Conservation (phyloP, 2,113 vertebrate genomes). For the Daphoenositta chrysoptera region DNA sequence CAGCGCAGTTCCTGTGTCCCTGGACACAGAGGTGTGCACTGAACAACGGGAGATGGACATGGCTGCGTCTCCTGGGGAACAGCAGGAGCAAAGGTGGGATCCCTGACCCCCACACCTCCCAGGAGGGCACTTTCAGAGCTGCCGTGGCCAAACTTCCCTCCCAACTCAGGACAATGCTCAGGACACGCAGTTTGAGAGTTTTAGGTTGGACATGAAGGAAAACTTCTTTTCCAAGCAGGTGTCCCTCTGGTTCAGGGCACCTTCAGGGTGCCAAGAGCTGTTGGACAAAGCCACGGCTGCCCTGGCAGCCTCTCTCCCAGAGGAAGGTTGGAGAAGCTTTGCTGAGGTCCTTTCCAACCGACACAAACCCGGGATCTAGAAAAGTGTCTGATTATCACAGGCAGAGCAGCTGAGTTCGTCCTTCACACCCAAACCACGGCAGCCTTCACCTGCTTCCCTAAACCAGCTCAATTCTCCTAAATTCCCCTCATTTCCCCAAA, state of each 20-base stretch:
- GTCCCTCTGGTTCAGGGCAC: background rate
- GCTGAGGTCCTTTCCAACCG: background rate
- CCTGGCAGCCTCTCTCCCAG: background rate
- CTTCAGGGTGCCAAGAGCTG: background rate
- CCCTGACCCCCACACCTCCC: background rate
- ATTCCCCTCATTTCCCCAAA: background rate
- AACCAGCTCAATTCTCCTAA: background rate
- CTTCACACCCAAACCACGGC: background rate
- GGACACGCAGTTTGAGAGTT: background rate
- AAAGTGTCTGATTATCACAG: too few species aligned
- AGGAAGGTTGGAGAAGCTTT: background rate
- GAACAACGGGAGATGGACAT: rapidly evolving
- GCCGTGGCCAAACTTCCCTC: too few species aligned
- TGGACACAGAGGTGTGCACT: background rate
- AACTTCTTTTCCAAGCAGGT: background rate
- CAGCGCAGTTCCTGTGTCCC: background rate
- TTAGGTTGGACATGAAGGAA: background rate
- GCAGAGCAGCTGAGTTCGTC: background rate
- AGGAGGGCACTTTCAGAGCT: background rate
- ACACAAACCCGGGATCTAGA: background rate
- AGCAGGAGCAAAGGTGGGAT: background rate
- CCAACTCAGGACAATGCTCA: rapidly evolving
- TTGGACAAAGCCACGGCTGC: background rate
- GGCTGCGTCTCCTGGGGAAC: rapidly evolving
- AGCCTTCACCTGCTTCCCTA: background rate